Evolutionary conservation across 2,113 vertebrate species (phyloP), one percentile per base, ranked within the genome.

Genomic region (Elaphurus davidianus): DNA sequence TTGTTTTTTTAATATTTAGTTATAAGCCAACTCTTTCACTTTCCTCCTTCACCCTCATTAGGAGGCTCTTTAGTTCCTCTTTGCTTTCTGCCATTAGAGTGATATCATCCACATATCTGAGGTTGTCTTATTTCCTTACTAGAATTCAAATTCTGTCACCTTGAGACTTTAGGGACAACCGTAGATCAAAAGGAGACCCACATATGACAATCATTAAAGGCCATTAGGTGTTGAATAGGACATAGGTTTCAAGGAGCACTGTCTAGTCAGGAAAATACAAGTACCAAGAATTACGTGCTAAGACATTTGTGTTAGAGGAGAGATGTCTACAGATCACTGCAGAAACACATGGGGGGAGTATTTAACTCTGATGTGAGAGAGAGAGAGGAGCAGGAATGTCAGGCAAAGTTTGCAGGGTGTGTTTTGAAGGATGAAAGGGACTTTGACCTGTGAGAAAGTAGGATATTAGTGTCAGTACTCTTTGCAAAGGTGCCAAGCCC

Each of bases 121-220:
- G 67, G 67, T 13, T 87, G 12, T 67, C 55, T 67, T n/a, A 21
- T 36, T 57, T 97, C 25, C 30, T 79, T 82, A 64, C 6, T 88
- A 94, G 54, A 90, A 76, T 93, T 88, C 60, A 98, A 81, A 7
- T 91, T n/a, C 43, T 96, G 30, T 95, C 90, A 60, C 83, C 54
- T 93, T 78, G 12, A 91, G 30, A 91, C 19, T 19, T 1, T 95
- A 19, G 14, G 83, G 19, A 36, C 47, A 97, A 47, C 15, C 16
- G 45, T 30, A 33, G 9, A 76, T 67, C 27, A 59, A 93, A 91
- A 93, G 19, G 5, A 59, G 1, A 94, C 7, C 43, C 62, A 89
- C 0, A 55, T 12, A 13, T 84, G 19, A 25, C 50, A 87, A 47
- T 4, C 45, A 52, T n/a, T 83, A 78, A n/a, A 87, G 14, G 21